These are phyloP conservation scores for Ptychochromis oligacanthus DNA, from an alignment of 2,113 vertebrate species.

Conservation along the genomic window DNA sequence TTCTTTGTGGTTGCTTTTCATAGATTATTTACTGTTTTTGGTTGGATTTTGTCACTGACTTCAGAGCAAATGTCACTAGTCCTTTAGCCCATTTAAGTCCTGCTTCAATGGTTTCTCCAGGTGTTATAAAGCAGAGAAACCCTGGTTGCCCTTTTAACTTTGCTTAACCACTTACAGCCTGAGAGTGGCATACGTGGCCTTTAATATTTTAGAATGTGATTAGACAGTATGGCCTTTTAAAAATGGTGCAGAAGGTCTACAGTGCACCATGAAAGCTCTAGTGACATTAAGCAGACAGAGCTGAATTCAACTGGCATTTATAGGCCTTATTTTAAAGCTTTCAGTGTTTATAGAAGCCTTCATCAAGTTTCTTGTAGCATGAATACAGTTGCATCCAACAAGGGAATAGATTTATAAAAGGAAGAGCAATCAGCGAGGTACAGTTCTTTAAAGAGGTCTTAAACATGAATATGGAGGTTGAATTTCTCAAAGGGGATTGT, in stretches of 20 bases:
- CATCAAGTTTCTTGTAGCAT: slow-evolving; percentile 37
- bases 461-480: slow-evolving; percentile 28
- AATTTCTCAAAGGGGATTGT: slow-evolving; percentile 47
- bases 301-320: slow-evolving; percentile 60
- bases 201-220: slow-evolving; percentile 60
- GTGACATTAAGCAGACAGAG: slow-evolving; percentile 60
- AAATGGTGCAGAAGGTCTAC: slow-evolving; percentile 4
- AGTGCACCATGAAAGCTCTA: slow-evolving; percentile 34
- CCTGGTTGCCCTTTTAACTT: slow-evolving; percentile 38
- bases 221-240: slow-evolving; percentile 62
- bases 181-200: slow-evolving; percentile 33
- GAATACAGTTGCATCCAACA: slow-evolving; percentile 37
- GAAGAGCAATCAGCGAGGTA: neutral
- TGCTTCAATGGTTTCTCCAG: slow-evolving; percentile 2
- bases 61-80: slow-evolving; percentile 8
- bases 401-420: slow-evolving; percentile 9
- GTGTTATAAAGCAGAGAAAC: slow-evolving; percentile 16
- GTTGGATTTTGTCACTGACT: neutral
- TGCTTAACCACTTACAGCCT: slow-evolving; percentile 15
- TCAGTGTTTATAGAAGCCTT: slow-evolving; percentile 47
- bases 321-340: slow-evolving; percentile 29
- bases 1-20: neutral
- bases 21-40: neutral
- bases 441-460: slow-evolving; percentile 1
- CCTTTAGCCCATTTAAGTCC: neutral